phyloP scores from a whole-genome alignment of 2,113 vertebrate genomes.

The Perca schrenkii region DNA sequence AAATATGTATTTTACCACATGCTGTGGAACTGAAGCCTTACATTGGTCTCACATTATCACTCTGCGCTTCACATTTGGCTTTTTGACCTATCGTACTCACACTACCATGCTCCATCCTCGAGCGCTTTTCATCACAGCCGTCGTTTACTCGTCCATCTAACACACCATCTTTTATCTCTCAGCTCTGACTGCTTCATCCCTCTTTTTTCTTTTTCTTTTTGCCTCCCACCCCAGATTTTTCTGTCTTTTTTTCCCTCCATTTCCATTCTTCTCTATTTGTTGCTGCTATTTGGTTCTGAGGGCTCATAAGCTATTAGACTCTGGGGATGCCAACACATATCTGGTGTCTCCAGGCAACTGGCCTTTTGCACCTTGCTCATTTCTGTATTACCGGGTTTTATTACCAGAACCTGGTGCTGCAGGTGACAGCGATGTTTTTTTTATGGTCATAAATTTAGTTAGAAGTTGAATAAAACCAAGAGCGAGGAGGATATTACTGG shows the following conservation, averaged over 20 bases:
- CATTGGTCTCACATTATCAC: slow-evolving; percentile 9
- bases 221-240: too few species aligned
- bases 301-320: slow-evolving; percentile 24
- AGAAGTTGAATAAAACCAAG: slow-evolving; percentile 14
- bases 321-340: slow-evolving; percentile 28
- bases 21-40: not conserved
- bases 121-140: slow-evolving; percentile 2
- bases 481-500: too few species aligned
- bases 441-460: slow-evolving; percentile 32
- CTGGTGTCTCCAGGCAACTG: slow-evolving; percentile 32
- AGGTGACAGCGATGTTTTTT: slow-evolving; percentile 19
- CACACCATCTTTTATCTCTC: slow-evolving; percentile 11
- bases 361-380: slow-evolving; percentile 10
- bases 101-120: slow-evolving; percentile 24
- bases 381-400: slow-evolving; percentile 29
- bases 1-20: slow-evolving; percentile 17
- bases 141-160: not conserved
- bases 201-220: not conserved
- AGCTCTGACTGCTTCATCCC: not conserved
- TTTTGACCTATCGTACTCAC: slow-evolving; percentile 26
- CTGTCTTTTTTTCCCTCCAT: not conserved
- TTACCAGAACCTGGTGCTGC: slow-evolving; percentile 35
- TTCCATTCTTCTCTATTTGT: not conserved
- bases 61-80: slow-evolving; percentile 5
- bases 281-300: not conserved